Conservation (phyloP, 2,797 vertebrate species). For the Leontocebus nigricollis region DNA sequence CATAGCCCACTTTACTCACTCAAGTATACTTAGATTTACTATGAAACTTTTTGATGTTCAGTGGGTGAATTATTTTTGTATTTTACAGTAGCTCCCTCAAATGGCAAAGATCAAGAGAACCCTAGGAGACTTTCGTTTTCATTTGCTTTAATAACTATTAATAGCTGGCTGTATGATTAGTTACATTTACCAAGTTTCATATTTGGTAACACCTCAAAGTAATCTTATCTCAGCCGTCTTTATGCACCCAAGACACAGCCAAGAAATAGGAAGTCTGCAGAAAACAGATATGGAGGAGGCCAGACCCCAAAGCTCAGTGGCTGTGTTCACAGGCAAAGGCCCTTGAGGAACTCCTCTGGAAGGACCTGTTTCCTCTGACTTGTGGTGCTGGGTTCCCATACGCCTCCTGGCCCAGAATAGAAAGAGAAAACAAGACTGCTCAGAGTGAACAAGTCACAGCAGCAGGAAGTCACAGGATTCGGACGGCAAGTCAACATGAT, state of each 20-base stretch:
- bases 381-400: not conserved
- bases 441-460: not conserved
- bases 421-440: not conserved
- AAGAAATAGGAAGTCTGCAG: not conserved
- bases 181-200: not conserved
- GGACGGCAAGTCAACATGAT: not conserved
- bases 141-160: not conserved
- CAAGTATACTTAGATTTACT: not conserved
- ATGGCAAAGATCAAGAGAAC: not conserved
- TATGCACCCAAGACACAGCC: not conserved
- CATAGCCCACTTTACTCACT: not conserved
- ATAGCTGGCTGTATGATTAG: not conserved
- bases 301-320: not conserved
- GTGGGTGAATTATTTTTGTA: not conserved
- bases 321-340: not conserved
- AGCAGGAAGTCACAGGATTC: not conserved
- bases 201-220: not conserved
- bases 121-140: not conserved
- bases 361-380: not conserved
- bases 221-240: not conserved
- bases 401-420: not conserved
- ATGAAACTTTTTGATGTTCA: not conserved
- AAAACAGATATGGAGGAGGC: accelerated
- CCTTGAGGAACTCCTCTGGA: not conserved
- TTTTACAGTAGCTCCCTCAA: not conserved